phyloP scores from a whole-genome alignment of 1,140 invertebrate species.

The Archivesica marissinica region DNA sequence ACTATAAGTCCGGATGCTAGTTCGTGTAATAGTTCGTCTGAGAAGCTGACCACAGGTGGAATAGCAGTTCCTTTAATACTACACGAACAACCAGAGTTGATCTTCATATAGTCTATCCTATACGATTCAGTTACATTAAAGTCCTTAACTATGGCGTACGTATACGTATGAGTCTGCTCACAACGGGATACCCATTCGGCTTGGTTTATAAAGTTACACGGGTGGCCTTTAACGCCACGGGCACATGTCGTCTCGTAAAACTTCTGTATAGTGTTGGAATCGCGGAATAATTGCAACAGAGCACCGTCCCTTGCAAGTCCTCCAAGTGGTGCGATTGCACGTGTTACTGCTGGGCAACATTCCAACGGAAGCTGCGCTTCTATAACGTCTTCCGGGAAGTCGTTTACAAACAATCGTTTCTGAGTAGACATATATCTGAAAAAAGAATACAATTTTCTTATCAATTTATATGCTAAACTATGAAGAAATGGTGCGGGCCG shows the following conservation, averaged over 20 bases:
- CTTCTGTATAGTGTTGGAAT: conserved; percentile 85
- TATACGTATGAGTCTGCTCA: conserved; percentile 93
- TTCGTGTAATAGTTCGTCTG: background rate
- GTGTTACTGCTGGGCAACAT: conserved; percentile 91
- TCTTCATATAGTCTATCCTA: conserved; percentile 92
- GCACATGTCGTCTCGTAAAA: conserved; percentile 93
- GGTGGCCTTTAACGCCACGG: conserved; percentile 88
- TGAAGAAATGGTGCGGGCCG: too few species aligned
- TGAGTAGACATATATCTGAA: background rate
- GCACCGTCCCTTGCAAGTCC: conserved; percentile 90
- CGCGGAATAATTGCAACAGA: conserved; percentile 91
- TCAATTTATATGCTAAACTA: too few species aligned
- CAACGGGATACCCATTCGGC: conserved; percentile 89
- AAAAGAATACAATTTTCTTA: too few species aligned
- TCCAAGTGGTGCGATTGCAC: conserved; percentile 91
- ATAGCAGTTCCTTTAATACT: background rate
- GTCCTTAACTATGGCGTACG: conserved; percentile 90
- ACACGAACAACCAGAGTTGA: conserved; percentile 93
- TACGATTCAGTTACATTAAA: conserved; percentile 85
- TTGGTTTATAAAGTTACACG: conserved; percentile 90
- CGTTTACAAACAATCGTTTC: background rate
- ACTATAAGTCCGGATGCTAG: background rate
- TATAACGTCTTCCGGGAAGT: too few species aligned
- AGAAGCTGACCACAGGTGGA: background rate
- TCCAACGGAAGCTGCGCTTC: conserved; percentile 75